phyloP scores from a whole-genome alignment of 2,888 invertebrate genomes.

The Noctua janthe region DNA sequence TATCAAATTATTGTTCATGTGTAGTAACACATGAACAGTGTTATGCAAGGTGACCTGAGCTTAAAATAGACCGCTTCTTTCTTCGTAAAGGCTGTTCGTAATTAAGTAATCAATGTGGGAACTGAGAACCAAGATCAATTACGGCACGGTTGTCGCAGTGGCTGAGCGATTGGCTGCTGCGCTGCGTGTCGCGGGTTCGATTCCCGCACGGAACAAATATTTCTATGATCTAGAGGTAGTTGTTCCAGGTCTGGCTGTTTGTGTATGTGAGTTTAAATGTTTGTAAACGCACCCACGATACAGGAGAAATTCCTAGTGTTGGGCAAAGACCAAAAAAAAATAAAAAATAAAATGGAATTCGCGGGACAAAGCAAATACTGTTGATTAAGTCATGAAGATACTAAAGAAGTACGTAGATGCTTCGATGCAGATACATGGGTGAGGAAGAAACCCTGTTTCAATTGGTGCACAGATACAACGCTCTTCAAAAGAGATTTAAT shows the following conservation, averaged over 20 bases:
- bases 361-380: background rate
- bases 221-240: no score
- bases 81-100: background rate
- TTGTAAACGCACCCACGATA: no score
- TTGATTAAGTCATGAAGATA: background rate
- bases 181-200: no score
- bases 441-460: background rate
- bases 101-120: background rate
- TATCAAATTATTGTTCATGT: slow-evolving; percentile 42
- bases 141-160: no score
- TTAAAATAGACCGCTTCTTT: slow-evolving; percentile 2
- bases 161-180: no score
- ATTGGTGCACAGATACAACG: background rate
- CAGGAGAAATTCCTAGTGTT: no score
- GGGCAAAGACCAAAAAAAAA: no score
- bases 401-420: background rate
- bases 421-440: background rate
- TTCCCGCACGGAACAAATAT: no score
- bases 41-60: slow-evolving; percentile 4
- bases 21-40: background rate
- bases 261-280: no score
- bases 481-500: background rate
- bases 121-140: background rate
- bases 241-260: no score
- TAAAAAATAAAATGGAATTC: background rate